These are phyloP conservation scores for Gadus macrocephalus DNA, from an alignment of 2,113 vertebrate species.

Conservation along the genomic window DNA sequence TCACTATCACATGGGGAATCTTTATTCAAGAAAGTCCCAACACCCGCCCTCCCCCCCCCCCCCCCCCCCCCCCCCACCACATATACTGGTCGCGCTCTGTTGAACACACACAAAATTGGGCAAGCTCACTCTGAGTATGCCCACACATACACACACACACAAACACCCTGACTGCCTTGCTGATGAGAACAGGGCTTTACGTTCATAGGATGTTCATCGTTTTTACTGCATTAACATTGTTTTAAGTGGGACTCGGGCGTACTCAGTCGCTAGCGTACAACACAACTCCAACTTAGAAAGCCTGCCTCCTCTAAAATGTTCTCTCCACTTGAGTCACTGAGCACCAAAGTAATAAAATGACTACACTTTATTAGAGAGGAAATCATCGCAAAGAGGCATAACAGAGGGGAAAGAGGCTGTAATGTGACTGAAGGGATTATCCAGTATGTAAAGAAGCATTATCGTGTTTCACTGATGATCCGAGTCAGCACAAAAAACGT, in stretches of 20 bases:
- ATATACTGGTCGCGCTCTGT: constrained; percentile 49
- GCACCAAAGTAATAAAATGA: constrained; percentile 41
- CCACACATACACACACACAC: constrained; percentile 8
- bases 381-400: constrained; percentile 56
- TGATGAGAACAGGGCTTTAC: constrained; percentile 30
- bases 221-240: constrained; percentile 42
- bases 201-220: constrained; percentile 36
- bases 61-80: constrained; percentile 33
- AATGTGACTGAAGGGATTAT: constrained; percentile 63
- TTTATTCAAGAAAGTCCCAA: constrained; percentile 68
- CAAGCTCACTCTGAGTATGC: constrained; percentile 45
- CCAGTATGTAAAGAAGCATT: constrained; percentile 58
- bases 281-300: constrained; percentile 39
- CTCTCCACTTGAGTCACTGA: constrained; percentile 58
- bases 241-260: constrained; percentile 36
- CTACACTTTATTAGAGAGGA: constrained; percentile 50
- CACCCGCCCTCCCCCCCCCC: constrained; percentile 43
- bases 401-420: constrained; percentile 40
- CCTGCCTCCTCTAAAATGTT: constrained; percentile 50
- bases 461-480: constrained; percentile 56
- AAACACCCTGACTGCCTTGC: constrained; percentile 23
- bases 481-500: constrained; percentile 41
- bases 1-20: constrained; percentile 78
- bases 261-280: constrained; percentile 43
- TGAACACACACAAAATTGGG: constrained; percentile 54